phyloP scores from a whole-genome alignment of 2,113 vertebrate species.

The Morone saxatilis region DNA sequence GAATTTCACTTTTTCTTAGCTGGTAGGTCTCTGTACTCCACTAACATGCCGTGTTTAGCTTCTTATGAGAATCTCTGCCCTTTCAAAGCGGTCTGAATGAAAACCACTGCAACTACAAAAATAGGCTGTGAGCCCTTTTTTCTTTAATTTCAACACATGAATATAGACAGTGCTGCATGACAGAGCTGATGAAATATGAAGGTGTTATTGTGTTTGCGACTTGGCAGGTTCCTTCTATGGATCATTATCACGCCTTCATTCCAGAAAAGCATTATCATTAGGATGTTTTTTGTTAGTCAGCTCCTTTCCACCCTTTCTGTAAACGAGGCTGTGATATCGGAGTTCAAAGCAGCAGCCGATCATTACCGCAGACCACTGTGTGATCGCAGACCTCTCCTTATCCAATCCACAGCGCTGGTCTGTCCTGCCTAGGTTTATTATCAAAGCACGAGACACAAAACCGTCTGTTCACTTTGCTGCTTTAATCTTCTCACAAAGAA shows the following conservation, averaged over 20 bases:
- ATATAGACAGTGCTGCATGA: constrained; percentile 2
- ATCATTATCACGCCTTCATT: constrained; percentile 9
- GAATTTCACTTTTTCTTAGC: background rate
- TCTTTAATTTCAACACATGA: background rate
- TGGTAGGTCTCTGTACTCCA: background rate
- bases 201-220: background rate
- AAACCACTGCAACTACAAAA: background rate
- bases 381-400: constrained; percentile 49
- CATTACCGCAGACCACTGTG: constrained; percentile 52
- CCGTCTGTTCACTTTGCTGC: constrained; percentile 41
- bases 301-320: constrained; percentile 35
- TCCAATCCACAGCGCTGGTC: constrained; percentile 18
- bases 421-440: constrained; percentile 44
- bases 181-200: constrained; percentile 14
- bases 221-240: background rate
- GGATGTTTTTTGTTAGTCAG: constrained; percentile 19
- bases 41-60: too few relatives aligned
- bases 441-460: constrained; percentile 47
- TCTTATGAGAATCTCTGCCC: too few relatives aligned
- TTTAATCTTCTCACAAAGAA: constrained; percentile 56
- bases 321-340: constrained; percentile 43
- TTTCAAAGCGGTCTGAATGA: background rate
- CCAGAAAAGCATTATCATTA: constrained; percentile 1
- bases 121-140: background rate
- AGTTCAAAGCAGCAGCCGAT: constrained; percentile 62